Evolutionary conservation across 1,140 invertebrate species (phyloP), one percentile per base, ranked within the genome.

Genomic region (Heliothis subflexa): DNA sequence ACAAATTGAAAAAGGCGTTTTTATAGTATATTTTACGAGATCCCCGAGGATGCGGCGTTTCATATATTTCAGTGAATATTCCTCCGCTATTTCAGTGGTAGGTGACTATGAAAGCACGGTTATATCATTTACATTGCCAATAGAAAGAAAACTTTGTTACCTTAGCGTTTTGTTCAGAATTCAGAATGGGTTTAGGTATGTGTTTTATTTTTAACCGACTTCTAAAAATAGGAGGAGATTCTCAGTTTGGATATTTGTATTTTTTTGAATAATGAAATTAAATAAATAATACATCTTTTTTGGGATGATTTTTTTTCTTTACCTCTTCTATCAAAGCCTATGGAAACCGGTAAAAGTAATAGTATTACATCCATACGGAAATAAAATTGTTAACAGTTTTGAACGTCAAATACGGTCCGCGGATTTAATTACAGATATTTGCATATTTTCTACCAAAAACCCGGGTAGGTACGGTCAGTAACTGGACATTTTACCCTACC

Each of bases 361-460:
- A 14, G 47, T 49, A 66, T n/a, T 25, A 49, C n/a, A 70, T 14
- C 57, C 10, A 50, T 21, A 45, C 49, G 9, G 12, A 71, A 86
- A 88, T 85, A 89, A 88, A 89, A 86, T 81, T 77, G 78, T 82
- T 78, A 80, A 80, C 87, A 85, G 83, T 89, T 88, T 85, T 66
- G 73, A 57, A 81, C 86, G 68, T 74, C 81, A 88, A 87, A 88
- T 84, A 86, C 81, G 79, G 83, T 70, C 82, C 76, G 59, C 52
- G 59, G 82, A 87, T 89, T 90, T 87, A 89, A 89, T 89, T 89
- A 90, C 81, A 80, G 57, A 84, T 79, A 90, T 90, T 90, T 89
- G 86, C 89, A 90, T 90, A 89, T 86, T 88, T 86, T 84, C 77
- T 78, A 66, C 68, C 68, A 55, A 80, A 80, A 81, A 54, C 52